These are phyloP conservation scores for Listrodromus nycthemerus DNA, from an alignment of 2,888 invertebrate genomes.

Conservation along the genomic window DNA sequence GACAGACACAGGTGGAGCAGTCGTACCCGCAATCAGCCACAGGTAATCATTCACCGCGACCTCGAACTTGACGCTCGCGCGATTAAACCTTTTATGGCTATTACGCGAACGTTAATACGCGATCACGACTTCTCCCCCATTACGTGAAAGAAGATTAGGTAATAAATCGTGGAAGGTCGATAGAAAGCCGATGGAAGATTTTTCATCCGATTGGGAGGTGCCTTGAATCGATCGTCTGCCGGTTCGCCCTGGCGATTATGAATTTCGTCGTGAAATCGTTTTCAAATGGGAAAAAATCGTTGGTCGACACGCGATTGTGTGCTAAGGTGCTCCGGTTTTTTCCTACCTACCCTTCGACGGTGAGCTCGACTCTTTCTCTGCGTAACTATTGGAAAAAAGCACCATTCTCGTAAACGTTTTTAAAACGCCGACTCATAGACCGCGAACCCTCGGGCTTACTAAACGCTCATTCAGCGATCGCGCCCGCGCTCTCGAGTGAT, in stretches of 20 bases:
- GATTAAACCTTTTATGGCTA: conserved; percentile 62
- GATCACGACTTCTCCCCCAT: conserved; percentile 52
- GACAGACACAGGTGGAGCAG: not conserved
- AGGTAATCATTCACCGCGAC: conserved; percentile 53
- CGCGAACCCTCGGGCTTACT: conserved; percentile 26
- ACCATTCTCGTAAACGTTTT: conserved; percentile 27
- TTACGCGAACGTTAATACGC: conserved; percentile 55
- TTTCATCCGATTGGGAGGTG: not conserved
- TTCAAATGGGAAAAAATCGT: conserved; percentile 25
- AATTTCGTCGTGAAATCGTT: conserved; percentile 32
- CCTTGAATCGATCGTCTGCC: not conserved
- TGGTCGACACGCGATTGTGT: conserved; percentile 24
- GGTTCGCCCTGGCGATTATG: not conserved
- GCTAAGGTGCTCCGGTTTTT: conserved; percentile 55
- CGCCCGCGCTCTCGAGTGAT: conserved; percentile 38
- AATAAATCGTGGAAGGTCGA: conserved; percentile 58
- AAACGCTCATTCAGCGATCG: conserved; percentile 16
- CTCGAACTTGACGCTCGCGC: conserved; percentile 63
- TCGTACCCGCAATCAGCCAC: conserved; percentile 5
- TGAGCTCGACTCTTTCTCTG: conserved; percentile 17
- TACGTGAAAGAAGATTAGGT: conserved; percentile 40
- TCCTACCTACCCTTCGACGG: conserved; percentile 27
- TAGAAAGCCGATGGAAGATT: conserved; percentile 39
- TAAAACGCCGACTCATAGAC: conserved; percentile 6
- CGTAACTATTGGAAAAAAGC: conserved; percentile 19